These are phyloP conservation scores for Daubentonia madagascariensis DNA, from an alignment of 2,113 vertebrate species.

Conservation along the genomic window DNA sequence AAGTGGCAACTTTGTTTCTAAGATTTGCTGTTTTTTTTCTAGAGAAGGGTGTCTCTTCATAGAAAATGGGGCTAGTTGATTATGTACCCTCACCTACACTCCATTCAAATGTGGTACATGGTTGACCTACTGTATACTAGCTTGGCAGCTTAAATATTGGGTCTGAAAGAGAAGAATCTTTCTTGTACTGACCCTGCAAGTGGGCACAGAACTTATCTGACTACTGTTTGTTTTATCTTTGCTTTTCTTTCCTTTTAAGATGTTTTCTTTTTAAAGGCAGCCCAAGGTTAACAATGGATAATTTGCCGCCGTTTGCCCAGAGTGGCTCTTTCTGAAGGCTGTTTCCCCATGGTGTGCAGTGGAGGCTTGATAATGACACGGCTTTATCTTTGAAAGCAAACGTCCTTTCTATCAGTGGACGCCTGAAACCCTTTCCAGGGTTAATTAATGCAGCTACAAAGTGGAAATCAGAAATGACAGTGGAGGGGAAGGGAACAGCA, in stretches of 20 bases:
- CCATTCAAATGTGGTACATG: background rate
- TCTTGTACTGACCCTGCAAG: background rate
- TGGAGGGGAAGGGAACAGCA: background rate
- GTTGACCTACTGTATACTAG: background rate
- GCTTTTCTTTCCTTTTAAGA: conserved; percentile 37
- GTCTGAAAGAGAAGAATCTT: background rate
- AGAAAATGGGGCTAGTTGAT: background rate
- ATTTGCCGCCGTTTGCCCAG: background rate
- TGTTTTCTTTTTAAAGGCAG: conserved; percentile 49
- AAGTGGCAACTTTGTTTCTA: background rate
- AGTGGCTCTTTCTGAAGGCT: background rate
- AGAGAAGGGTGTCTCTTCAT: background rate
- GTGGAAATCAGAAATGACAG: conserved; percentile 61
- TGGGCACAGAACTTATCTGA: background rate
- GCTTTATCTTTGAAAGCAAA: conserved; percentile 68
- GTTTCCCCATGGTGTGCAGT: background rate
- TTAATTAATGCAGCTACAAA: conserved; percentile 53
- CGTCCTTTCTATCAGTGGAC: background rate
- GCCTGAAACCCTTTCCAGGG: background rate
- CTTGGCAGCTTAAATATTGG: background rate
- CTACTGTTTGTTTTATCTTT: conserved; percentile 36
- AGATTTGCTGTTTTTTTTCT: background rate
- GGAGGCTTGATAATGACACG: conserved; percentile 39
- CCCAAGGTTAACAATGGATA: conserved; percentile 55
- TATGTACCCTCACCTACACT: fast-evolving